Percentiles rank a stretch among this genome's conserved stretches.
phyloP scores from a whole-genome alignment of 2,888 invertebrate species.

The Drosophila ochracea region DNA sequence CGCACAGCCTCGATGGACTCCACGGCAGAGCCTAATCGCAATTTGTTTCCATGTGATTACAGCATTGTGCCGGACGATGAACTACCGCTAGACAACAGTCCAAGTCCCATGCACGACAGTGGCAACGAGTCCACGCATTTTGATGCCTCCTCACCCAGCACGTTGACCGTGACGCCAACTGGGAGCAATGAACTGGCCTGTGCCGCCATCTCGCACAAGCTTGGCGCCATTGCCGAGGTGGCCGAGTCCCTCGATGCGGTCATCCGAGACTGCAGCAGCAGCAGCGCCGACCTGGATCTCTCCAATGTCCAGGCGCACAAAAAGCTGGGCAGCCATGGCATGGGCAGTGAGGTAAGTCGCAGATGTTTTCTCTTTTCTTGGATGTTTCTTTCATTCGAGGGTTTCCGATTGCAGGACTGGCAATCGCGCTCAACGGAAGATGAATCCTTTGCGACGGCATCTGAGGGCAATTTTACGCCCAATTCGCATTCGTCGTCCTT shows the following conservation, averaged over 20 bases:
- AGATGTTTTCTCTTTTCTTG: neutral
- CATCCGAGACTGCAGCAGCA: slow-evolving; percentile 83
- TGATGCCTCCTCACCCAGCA: slow-evolving; percentile 31
- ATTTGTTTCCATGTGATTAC: slow-evolving; percentile 63
- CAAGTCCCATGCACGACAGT: slow-evolving; percentile 69
- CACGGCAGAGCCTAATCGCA: slow-evolving; percentile 42
- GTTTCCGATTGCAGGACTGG: slow-evolving; percentile 82
- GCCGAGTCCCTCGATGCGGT: slow-evolving; percentile 89
- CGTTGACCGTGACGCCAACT: slow-evolving; percentile 81
- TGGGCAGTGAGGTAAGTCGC: slow-evolving; percentile 72
- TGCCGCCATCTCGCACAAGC: slow-evolving; percentile 88
- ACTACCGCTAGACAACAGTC: slow-evolving; percentile 65
- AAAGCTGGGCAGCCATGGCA: slow-evolving; percentile 69
- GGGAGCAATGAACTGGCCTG: slow-evolving; percentile 88
- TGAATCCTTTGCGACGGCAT: slow-evolving; percentile 89
- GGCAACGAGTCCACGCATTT: slow-evolving; percentile 35
- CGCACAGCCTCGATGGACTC: slow-evolving; percentile 70
- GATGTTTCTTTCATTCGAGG: slow-evolving; percentile 1
- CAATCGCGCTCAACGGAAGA: slow-evolving; percentile 86
- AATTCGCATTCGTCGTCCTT: slow-evolving; percentile 89
- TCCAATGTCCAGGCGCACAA: slow-evolving; percentile 67
- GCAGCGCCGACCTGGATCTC: slow-evolving; percentile 19
- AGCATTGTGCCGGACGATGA: slow-evolving; percentile 81
- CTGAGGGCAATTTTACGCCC: slow-evolving; percentile 88
- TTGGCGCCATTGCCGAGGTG: slow-evolving; percentile 88